Evolutionary conservation across 2,113 vertebrate species (phyloP).

Genomic region (Oophaga pumilio): DNA sequence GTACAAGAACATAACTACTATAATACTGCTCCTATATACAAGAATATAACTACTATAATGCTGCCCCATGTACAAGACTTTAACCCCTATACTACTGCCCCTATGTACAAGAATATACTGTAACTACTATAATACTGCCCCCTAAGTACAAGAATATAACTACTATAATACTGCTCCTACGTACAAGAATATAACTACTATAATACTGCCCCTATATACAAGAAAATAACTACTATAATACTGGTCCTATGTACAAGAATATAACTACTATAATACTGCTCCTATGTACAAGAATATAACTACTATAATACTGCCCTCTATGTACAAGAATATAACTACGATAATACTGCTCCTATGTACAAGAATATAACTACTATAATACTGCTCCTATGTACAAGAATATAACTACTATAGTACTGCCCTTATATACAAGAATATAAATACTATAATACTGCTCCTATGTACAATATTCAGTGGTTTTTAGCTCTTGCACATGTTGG

Average conservation of each 20-base stretch:
- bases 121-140: neutral
- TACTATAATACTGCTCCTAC: neutral
- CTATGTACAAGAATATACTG: neutral
- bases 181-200: neutral
- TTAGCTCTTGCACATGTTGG: neutral
- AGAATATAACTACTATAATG: neutral
- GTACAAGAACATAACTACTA: neutral
- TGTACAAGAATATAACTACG: neutral
- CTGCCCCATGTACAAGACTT: neutral
- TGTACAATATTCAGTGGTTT: neutral
- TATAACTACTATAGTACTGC: neutral
- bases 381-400: neutral
- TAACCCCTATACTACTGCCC: neutral
- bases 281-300: neutral
- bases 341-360: neutral
- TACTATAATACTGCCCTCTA: neutral
- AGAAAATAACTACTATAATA: neutral
- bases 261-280: neutral
- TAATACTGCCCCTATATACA: neutral
- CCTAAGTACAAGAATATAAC: neutral
- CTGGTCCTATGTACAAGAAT: neutral
- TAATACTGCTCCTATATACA: neutral
- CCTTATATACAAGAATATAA: neutral
- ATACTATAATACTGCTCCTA: neutral
- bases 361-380: neutral